Evolutionary conservation across 2,797 vertebrate genomes (phyloP).

Genomic region (Adelosebastes latens): DNA sequence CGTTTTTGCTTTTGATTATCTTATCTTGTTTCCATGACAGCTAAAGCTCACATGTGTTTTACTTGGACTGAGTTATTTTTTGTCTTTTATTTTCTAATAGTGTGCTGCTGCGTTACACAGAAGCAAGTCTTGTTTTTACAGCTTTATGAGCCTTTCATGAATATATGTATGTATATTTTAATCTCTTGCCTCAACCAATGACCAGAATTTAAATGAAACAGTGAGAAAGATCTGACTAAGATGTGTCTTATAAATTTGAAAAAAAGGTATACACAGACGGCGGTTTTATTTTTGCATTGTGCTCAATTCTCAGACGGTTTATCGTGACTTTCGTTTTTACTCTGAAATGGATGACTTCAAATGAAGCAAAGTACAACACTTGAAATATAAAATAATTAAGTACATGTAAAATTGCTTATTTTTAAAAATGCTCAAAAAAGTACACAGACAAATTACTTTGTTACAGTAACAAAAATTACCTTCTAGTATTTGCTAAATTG

Average conservation of each 20-base stretch:
- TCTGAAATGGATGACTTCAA: not conserved
- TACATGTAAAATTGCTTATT: too few relatives aligned
- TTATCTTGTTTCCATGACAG: conserved; percentile 52
- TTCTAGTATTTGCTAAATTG: not conserved
- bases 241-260: not conserved
- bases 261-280: not conserved
- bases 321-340: not conserved
- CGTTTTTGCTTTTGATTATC: conserved; percentile 23
- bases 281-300: not conserved
- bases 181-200: not conserved
- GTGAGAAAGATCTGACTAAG: not conserved
- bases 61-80: not conserved
- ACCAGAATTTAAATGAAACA: not conserved
- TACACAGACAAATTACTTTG: too few relatives aligned
- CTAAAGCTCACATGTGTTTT: conserved; percentile 25
- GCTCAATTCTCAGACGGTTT: not conserved
- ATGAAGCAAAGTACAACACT: not conserved
- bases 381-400: not conserved
- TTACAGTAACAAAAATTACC: too few relatives aligned
- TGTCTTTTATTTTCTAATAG: not conserved
- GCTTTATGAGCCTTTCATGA: not conserved
- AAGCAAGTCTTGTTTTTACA: not conserved
- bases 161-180: not conserved
- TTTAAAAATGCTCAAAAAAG: too few relatives aligned
- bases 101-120: not conserved